These are phyloP conservation scores for Camelus bactrianus DNA, from an alignment of 2,113 vertebrate species.

Conservation along the genomic window DNA sequence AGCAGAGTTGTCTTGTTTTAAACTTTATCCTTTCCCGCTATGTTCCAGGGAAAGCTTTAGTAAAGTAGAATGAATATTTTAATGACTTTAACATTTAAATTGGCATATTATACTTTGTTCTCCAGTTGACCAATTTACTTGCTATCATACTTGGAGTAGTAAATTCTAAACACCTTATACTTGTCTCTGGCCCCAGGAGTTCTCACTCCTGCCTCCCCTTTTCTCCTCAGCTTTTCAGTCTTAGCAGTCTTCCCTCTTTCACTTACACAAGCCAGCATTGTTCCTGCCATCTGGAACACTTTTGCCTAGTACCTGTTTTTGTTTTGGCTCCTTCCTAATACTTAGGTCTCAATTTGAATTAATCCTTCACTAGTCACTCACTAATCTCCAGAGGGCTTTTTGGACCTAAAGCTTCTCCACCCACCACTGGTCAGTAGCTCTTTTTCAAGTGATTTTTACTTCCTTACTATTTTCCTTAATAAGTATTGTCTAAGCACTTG, in stretches of 20 bases:
- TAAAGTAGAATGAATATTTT: constrained; percentile 26
- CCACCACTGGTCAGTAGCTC: background rate
- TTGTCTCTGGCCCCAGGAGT: background rate
- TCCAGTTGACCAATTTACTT: background rate
- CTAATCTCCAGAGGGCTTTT: background rate
- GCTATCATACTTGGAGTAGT: background rate
- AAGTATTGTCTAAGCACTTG: background rate
- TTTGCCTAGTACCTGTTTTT: background rate
- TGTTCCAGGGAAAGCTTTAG: background rate
- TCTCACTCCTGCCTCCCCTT: background rate
- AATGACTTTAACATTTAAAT: background rate
- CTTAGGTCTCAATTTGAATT: background rate
- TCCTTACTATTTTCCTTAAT: background rate
- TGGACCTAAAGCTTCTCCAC: background rate
- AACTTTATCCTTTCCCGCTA: background rate
- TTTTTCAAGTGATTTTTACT: background rate
- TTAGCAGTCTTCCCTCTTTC: background rate
- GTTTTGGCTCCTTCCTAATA: background rate
- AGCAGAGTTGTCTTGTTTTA: background rate
- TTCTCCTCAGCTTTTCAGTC: background rate
- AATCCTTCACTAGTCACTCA: background rate
- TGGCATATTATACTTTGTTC: background rate
- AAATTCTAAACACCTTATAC: background rate
- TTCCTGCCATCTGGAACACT: background rate
- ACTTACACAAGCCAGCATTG: background rate